Evolutionary conservation across 2,797 vertebrate species (phyloP).

Genomic region (Crypturellus tataupa): DNA sequence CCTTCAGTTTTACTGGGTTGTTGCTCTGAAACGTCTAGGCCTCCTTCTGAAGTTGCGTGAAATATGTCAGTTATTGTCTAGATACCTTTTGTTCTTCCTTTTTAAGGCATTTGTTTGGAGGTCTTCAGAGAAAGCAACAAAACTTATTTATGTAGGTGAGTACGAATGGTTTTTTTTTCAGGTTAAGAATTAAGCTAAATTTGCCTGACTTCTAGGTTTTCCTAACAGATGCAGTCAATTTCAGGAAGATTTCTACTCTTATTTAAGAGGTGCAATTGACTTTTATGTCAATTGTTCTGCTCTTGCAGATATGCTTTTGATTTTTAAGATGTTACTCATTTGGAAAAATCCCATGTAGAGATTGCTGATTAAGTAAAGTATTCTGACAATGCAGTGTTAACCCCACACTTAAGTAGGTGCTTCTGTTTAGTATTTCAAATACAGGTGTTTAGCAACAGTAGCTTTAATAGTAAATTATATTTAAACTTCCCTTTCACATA

Average conservation of each 20-base stretch:
- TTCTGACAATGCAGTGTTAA: background rate
- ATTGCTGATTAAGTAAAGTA: background rate
- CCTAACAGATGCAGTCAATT: background rate
- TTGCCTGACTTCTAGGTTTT: background rate
- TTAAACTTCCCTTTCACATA: background rate
- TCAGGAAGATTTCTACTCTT: background rate
- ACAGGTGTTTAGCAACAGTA: background rate
- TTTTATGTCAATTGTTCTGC: background rate
- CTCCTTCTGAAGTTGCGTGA: background rate
- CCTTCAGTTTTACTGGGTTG: background rate
- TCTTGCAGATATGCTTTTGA: background rate
- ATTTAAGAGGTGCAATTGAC: background rate
- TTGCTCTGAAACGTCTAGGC: background rate
- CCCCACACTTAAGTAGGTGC: accelerated
- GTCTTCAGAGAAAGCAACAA: background rate
- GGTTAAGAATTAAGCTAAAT: background rate
- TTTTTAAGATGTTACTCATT: background rate
- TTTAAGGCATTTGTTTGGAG: background rate
- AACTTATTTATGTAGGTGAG: background rate
- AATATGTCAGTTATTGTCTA: background rate
- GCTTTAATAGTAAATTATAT: background rate
- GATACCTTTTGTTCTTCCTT: background rate
- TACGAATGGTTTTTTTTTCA: background rate
- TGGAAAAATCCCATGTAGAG: background rate
- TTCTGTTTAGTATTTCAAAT: background rate